Base-by-base conservation (phyloP, 2,113 vertebrate species). In the Pao palembangensis region DNA sequence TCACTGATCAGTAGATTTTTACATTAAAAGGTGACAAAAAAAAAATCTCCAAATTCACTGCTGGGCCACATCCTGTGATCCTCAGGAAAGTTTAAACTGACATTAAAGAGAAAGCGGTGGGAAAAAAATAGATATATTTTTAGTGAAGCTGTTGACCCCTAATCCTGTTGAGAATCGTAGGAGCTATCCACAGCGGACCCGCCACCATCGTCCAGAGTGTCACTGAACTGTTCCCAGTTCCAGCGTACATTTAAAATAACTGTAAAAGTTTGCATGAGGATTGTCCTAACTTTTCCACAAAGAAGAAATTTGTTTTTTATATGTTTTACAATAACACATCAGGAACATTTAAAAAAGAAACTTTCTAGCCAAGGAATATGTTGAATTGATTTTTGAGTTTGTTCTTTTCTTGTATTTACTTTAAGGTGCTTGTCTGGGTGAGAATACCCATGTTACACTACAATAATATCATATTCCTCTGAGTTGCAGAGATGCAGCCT, bases 361-460 rank as follows among this genome's bases (percentile, higher is more conserved):
- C 64, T 78, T 59, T 65, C 57, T 64, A 74, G 77, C 82, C 76
- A 75, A 76, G 79, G 75, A 84, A 59, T 48, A 58, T 57, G 48
- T 60, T 48, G 52, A 68, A 55, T 61, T 48, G 55, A 62, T 28
- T 28, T 28, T 28, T 47, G 63, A 79, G 66, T 65, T 50, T 68
- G 65, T 72, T 73, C 49, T 73, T 60, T 75, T 76, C 17, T 71
- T 74, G 49, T 84, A 58, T 78, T 81, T 81, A 83, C 61, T 68
- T 81, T 72, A 49, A 80, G 84, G 87, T 87, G 85, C 85, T 89
- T 73, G 54, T 70, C 52, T 41, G 68, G 62, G 71, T 73, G n/a
- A 59, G 38, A 67, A 52, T 21, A 64, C 58, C 64, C 63, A 25
- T 69, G 55, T 47, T 66, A 38, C 34, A 67, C 61, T 64, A 68